Percentiles rank a stretch among this genome's conserved stretches.
phyloP scores from a whole-genome alignment of 2,113 vertebrate species.

The Leucoraja erinaceus region DNA sequence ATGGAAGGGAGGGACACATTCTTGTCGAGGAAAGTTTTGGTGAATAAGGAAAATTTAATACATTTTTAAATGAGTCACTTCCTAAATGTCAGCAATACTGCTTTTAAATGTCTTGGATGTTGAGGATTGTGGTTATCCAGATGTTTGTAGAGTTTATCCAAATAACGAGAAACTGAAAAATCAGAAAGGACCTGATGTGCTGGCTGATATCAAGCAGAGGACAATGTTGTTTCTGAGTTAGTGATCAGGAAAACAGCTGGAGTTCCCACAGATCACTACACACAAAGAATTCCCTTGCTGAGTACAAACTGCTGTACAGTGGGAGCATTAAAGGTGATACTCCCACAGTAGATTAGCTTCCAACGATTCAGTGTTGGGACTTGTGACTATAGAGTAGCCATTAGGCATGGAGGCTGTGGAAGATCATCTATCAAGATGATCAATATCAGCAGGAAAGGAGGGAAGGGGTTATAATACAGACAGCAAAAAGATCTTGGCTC shows the following conservation, averaged over 20 bases:
- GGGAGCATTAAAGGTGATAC: not conserved
- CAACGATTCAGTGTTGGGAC: not conserved
- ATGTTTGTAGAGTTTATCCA: not conserved
- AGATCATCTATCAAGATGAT: not conserved
- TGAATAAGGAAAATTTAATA: not conserved
- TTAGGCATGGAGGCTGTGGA: not conserved
- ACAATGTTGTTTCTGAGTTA: not conserved
- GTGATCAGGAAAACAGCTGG: not conserved
- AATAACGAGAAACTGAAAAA: not conserved
- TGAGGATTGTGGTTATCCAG: not conserved
- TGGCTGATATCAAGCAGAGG: not conserved
- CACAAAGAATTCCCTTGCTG: not conserved
- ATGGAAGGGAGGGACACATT: not conserved
- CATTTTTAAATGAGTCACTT: not conserved
- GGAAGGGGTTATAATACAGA: not conserved
- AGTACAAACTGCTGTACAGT: not conserved
- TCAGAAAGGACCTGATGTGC: not conserved
- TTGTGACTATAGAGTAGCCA: not conserved
- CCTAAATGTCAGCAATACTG: not conserved
- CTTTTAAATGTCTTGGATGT: conserved; percentile 7
- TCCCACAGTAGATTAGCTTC: not conserved
- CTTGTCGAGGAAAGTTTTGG: not conserved
- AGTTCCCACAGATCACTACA: not conserved
- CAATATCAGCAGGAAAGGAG: not conserved
- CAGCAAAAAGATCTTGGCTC: not conserved